Percentiles rank a stretch among this genome's conserved stretches.
phyloP scores from a whole-genome alignment of 2,113 vertebrate species.

The Rhinoderma darwinii region DNA sequence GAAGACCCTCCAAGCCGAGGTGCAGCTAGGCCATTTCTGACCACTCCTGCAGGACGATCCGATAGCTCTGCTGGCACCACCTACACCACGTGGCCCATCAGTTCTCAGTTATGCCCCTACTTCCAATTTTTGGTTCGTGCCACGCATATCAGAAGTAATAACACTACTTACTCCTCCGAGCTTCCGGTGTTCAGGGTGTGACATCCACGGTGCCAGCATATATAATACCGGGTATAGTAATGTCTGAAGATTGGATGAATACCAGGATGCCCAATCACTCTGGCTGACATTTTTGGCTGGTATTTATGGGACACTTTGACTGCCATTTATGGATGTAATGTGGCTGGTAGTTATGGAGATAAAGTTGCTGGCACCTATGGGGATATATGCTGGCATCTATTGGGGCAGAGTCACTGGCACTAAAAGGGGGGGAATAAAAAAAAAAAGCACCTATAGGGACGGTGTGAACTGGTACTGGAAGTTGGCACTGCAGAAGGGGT shows the following conservation, averaged over 20 bases:
- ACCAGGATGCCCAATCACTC: too few species aligned
- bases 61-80: too few species aligned
- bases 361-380: background rate
- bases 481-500: background rate
- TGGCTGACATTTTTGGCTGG: background rate
- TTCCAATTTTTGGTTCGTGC: background rate
- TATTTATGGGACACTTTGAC: too few species aligned
- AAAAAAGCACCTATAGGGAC: background rate
- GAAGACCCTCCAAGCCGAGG: background rate
- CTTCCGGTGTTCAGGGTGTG: background rate
- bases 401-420: background rate
- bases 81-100: background rate
- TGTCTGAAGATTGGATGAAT: background rate
- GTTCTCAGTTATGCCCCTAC: background rate
- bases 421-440: background rate
- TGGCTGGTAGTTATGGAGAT: background rate
- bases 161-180: background rate
- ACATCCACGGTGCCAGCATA: too few species aligned
- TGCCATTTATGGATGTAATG: too few species aligned
- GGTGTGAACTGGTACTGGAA: background rate
- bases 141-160: background rate
- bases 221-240: too few species aligned
- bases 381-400: background rate
- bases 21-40: background rate
- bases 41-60: too few species aligned